Evolutionary conservation across 2,888 invertebrate species (phyloP).

Genomic region (Slavum lentiscoides): DNA sequence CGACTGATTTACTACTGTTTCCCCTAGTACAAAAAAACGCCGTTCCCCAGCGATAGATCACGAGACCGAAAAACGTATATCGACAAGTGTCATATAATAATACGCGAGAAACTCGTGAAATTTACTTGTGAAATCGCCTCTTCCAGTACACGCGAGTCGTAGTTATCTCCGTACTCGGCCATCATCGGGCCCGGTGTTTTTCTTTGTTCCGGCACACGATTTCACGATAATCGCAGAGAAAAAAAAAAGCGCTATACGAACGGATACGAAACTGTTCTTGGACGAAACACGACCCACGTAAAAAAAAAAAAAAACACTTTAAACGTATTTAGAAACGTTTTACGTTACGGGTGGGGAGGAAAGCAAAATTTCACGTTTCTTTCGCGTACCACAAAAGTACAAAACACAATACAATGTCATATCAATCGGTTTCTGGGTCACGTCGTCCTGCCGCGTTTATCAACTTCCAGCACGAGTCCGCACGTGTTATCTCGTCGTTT

Average conservation of each 20-base stretch:
- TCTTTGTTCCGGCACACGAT: neutral
- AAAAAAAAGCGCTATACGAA: neutral
- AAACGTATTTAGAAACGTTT: too few species aligned
- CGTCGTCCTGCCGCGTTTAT: too few species aligned
- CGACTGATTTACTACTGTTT: too few species aligned
- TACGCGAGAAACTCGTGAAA: neutral
- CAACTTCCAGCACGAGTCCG: neutral
- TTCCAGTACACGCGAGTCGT: neutral
- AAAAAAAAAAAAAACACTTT: neutral
- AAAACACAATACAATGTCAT: neutral
- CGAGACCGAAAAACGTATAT: neutral
- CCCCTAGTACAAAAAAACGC: too few species aligned
- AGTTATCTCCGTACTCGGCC: neutral
- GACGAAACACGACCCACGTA: too few species aligned
- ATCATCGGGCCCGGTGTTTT: neutral
- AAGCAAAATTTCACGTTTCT: too few species aligned
- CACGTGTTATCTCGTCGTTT: neutral
- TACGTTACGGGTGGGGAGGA: too few species aligned
- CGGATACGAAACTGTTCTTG: neutral
- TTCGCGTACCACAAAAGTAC: neutral
- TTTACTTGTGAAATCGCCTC: constrained; percentile 28
- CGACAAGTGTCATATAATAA: too few species aligned
- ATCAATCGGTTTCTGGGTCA: neutral
- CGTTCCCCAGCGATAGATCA: too few species aligned
- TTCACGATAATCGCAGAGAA: neutral